Percentiles rank a stretch among this genome's conserved stretches.
These are phyloP conservation scores for Trichonephila inaurata DNA, from an alignment of 1,140 invertebrate species.

Conservation along the genomic window DNA sequence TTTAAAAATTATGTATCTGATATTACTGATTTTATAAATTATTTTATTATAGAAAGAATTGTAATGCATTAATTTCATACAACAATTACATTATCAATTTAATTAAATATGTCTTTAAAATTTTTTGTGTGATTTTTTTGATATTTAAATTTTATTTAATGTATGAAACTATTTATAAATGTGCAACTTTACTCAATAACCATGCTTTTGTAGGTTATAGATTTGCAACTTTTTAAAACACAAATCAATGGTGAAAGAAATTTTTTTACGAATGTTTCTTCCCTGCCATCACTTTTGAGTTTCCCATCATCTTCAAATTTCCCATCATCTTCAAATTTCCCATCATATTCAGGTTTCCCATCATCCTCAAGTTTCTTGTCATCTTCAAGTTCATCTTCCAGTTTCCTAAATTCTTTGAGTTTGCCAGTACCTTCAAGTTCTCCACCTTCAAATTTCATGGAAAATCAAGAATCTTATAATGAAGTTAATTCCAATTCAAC, in stretches of 20 bases:
- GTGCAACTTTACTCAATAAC: too few species aligned
- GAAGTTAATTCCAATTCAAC: not conserved
- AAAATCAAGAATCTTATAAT: not conserved
- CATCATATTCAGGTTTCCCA: not conserved
- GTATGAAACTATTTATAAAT: not conserved
- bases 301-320: not conserved
- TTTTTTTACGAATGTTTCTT: not conserved
- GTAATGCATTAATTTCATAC: too few species aligned
- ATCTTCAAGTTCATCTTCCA: not conserved
- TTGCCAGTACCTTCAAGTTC: not conserved
- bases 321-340: not conserved
- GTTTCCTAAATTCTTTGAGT: not conserved
- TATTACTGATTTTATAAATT: too few species aligned
- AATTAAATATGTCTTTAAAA: too few species aligned
- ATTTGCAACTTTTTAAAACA: slow-evolving; percentile 57
- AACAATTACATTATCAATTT: too few species aligned
- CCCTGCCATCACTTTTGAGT: not conserved
- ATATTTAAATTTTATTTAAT: too few species aligned
- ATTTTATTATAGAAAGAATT: too few species aligned
- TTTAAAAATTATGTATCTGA: too few species aligned
- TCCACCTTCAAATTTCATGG: not conserved
- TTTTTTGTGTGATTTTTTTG: too few species aligned
- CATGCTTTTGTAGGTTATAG: slow-evolving; percentile 43
- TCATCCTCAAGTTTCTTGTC: too few species aligned
- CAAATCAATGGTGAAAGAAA: not conserved